Evolutionary conservation across 2,797 vertebrate species (phyloP), one percentile per base, ranked within the genome.

Genomic region (Octomys mimax): DNA sequence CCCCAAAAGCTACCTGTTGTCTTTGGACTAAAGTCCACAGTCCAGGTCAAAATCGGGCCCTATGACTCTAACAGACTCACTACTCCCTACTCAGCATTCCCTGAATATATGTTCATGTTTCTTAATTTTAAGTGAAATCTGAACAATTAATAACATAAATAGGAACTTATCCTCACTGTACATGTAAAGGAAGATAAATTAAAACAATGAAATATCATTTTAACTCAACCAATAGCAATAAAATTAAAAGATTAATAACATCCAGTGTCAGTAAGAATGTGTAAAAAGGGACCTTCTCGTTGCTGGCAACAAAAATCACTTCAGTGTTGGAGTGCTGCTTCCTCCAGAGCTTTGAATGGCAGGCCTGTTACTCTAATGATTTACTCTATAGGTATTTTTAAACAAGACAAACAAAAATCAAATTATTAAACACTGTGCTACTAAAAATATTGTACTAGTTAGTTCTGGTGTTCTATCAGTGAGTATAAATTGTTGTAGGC

Each of bases 41-140:
- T 54, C 39, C 87, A 71, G n/a, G 24, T 81, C 52, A 71, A 33
- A 49, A 49, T 24, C n/a, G 59, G 19, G 6, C 28, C 24, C 49
- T 80, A 24, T 6, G 12, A 68, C 64, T 83, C 52, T 12, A 64
- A 12, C 9, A 10, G 19, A 68, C 88, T n/a, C 73, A 36, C 33
- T 62, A 33, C 36, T 16, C 59, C 36, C 31, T 7, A 73, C 70
- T 73, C 26, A 42, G 82, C 66, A 1, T 70, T 78, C 81, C 33
- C 61, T 71, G 21, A 82, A 66, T 57, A 71, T 88, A 61, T 52
- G 24, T 75, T 81, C 79, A 57, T 1, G 89, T 83, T 73, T 87
- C 68, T 91, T 66, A 78, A 39, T 88, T 14, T 24, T 85, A 77
- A 88, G 49, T 81, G 21, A 93, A 85, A 88, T 84, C 49, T 9